Percentiles rank a stretch among this genome's conserved stretches.
Conservation (phyloP, 2,113 vertebrate species). For the Aphyosemion australe region DNA sequence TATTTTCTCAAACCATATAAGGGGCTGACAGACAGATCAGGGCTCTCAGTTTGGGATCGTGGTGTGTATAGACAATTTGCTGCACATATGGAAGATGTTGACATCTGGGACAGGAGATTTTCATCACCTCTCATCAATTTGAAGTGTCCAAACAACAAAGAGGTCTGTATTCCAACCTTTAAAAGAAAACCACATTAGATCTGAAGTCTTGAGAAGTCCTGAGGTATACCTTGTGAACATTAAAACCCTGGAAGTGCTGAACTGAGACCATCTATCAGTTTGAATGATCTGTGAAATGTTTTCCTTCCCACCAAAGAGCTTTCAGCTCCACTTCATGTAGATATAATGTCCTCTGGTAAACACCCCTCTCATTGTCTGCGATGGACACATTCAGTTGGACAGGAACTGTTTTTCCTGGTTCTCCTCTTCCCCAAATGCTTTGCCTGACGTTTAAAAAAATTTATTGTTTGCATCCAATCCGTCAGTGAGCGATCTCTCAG, state of each 20-base stretch:
- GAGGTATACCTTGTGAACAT: slow-evolving; percentile 24
- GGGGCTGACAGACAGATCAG: slow-evolving; percentile 20
- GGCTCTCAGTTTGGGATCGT: background rate
- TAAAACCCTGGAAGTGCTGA: slow-evolving; percentile 20
- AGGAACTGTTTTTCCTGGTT: background rate
- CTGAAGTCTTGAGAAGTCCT: slow-evolving; percentile 12
- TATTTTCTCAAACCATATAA: slow-evolving; percentile 34
- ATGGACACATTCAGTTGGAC: slow-evolving; percentile 4
- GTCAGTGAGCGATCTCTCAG: slow-evolving; percentile 45
- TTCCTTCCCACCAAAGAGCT: slow-evolving; percentile 9
- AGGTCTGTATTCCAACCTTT: slow-evolving; percentile 9
- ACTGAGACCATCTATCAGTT: slow-evolving; percentile 19
- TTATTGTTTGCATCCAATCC: slow-evolving; percentile 54
- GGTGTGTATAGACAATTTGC: slow-evolving; percentile 19
- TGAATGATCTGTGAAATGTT: slow-evolving; percentile 28
- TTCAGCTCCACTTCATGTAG: slow-evolving; percentile 10
- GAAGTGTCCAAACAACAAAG: slow-evolving; percentile 34
- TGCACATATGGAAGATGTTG: slow-evolving; percentile 56
- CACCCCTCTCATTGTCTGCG: background rate
- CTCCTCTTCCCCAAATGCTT: background rate
- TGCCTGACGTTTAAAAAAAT: slow-evolving; percentile 60
- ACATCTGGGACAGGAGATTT: slow-evolving; percentile 50
- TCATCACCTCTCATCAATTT: slow-evolving; percentile 50
- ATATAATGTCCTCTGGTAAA: slow-evolving; percentile 1
- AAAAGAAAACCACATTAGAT: slow-evolving; percentile 20